phyloP scores from a whole-genome alignment of 1,140 invertebrate genomes.

The Zelostemma sp. region DNA sequence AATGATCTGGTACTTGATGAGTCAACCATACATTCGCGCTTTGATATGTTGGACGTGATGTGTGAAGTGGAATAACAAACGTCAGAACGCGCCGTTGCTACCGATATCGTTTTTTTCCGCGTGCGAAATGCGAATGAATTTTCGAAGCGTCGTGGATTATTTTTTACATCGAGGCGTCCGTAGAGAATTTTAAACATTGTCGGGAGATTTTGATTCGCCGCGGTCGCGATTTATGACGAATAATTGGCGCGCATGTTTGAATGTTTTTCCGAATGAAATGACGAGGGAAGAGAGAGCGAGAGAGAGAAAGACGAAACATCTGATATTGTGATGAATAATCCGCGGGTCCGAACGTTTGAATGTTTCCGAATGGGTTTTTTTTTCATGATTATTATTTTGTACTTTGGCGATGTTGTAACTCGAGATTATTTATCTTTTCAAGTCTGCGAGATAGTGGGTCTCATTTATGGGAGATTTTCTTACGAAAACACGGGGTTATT shows the following conservation, averaged over 20 bases:
- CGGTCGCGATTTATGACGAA: constrained; percentile 13
- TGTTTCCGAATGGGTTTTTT: not conserved
- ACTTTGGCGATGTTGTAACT: too few species aligned
- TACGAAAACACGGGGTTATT: too few species aligned
- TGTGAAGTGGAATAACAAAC: constrained; percentile 12
- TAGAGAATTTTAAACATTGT: constrained; percentile 6
- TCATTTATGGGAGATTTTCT: too few species aligned
- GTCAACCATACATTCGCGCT: constrained; percentile 2
- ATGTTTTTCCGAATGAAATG: constrained; percentile 21
- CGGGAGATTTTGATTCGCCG: constrained; percentile 29
- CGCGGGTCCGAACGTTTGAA: not conserved
- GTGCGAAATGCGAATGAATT: not conserved
- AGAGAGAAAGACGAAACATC: constrained; percentile 4
- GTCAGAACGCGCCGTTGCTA: not conserved
- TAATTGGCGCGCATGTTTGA: constrained; percentile 35
- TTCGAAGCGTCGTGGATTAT: constrained; percentile 17
- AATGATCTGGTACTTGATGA: constrained; percentile 24
- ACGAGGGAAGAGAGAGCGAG: too few species aligned
- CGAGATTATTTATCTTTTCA: constrained; percentile 8
- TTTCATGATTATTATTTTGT: not conserved
- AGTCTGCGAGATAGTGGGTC: constrained; percentile 28
- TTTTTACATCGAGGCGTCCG: not conserved
- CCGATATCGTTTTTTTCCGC: constrained; percentile 4
- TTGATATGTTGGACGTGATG: constrained; percentile 24
- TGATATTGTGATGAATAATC: not conserved